Conservation (phyloP, 2,113 vertebrate species). For the Scophthalmus maximus region DNA sequence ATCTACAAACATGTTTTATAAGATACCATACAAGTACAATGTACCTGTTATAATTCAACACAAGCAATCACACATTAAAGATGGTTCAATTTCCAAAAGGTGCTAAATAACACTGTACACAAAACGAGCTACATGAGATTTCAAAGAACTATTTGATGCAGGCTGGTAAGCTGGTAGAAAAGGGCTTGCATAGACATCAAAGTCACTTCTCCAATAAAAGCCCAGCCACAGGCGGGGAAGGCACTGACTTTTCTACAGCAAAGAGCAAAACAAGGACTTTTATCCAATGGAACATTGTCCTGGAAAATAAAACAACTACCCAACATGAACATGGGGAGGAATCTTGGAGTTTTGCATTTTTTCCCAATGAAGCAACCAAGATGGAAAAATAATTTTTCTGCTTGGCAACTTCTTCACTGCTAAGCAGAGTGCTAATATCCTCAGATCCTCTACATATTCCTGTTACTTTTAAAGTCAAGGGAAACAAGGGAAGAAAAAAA, state of each 20-base stretch:
- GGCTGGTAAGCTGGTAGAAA: slow-evolving; percentile 83
- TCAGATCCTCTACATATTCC: slow-evolving; percentile 64
- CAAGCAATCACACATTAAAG: slow-evolving; percentile 75
- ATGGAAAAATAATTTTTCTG: slow-evolving; percentile 75
- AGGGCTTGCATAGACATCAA: slow-evolving; percentile 85
- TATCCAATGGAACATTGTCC: slow-evolving; percentile 70
- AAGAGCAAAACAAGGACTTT: slow-evolving; percentile 76
- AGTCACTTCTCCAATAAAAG: slow-evolving; percentile 81
- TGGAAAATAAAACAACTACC: slow-evolving; percentile 74
- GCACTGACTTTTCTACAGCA: slow-evolving; percentile 81
- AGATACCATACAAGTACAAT: slow-evolving; percentile 76
- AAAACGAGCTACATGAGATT: slow-evolving; percentile 80
- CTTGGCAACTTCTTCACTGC: slow-evolving; percentile 58
- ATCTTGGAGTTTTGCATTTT: slow-evolving; percentile 79
- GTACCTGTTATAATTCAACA: slow-evolving; percentile 75
- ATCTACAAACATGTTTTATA: slow-evolving; percentile 81
- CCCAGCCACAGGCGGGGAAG: slow-evolving; percentile 80
- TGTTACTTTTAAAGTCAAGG: slow-evolving; percentile 55
- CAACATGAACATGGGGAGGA: slow-evolving; percentile 72
- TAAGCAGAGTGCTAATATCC: slow-evolving; percentile 60
- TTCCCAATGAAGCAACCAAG: slow-evolving; percentile 76
- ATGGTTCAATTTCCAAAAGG: slow-evolving; percentile 72
- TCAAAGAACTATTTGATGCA: slow-evolving; percentile 77
- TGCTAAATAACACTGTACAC: slow-evolving; percentile 82
- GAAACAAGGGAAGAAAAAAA: not conserved